Evolutionary conservation across 1,140 invertebrate species (phyloP), one percentile per base, ranked within the genome.

Genomic region (Leptinotarsa lineolata): DNA sequence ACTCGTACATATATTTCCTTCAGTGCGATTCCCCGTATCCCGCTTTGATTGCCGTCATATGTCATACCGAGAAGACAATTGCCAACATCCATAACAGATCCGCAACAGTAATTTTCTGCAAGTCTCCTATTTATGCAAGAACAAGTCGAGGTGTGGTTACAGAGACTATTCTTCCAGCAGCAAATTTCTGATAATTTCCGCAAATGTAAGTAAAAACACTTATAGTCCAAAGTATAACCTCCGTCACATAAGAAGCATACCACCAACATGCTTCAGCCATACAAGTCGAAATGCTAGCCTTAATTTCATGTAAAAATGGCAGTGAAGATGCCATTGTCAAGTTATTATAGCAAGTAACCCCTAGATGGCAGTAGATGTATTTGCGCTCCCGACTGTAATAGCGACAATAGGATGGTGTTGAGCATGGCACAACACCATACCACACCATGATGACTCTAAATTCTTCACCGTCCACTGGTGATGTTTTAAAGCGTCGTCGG

Each of bases 281-380:
- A 69, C 24, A 78, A 65, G 77, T 66, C 22, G 46, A 68, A 73
- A 76, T 70, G 46, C 48, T 75, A 16, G 68, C 74, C 74, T 75
- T 77, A 72, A 64, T 70, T 74, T 78, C 74, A 78, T 76, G 77
- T 71, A 74, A 78, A 78, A 78, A 74, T 78, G 72, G 70, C 77
- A 74, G 76, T 78, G 74, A 76, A 78, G 72, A 77, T 75, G 72
- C 76, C 76, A 72, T 74, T 68, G 73, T 77, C 71, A 68, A 77
- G 73, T 77, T 77, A 77, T 77, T 75, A 77, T 72, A 72, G 65
- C 64, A 66, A 61, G 72, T 68, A 64, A 59, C 24, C 68, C 74
- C 70, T 72, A 77, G 67, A 77, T 61, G 72, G 74, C 68, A 46
- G n/a, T 46, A 22, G 72, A 74, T 74, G 69, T 72, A 70, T 74